Evolutionary conservation across 2,113 vertebrate species (phyloP), one percentile per base, ranked within the genome.

Genomic region (Paradisaea rubra): DNA sequence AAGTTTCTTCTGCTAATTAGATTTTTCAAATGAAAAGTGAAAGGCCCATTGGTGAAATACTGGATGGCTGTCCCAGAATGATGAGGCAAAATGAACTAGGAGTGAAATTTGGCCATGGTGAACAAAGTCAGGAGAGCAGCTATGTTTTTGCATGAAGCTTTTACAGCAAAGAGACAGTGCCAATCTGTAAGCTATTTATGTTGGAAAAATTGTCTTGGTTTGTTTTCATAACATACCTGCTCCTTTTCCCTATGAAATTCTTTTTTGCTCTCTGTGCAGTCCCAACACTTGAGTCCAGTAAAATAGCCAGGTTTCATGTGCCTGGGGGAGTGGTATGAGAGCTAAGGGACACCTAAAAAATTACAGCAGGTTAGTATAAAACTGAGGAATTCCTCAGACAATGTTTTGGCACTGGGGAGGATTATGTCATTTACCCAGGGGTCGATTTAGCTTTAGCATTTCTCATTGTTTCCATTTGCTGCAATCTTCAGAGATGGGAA

Each of bases 391-490:
- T 96, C 95, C 93, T 94, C 68, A 89, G 91, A 88, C 79, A 88
- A 44, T 3, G 0, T 93, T 95, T 83, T 95, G 94, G 93, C 91
- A 88, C 44, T 73, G 64, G 91, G 79, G 93, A 95, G 49, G n/a
- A 83, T 95, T 97, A 95, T 88, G 94, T 95, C 45, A 95, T 95
- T 94, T 93, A 93, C 85, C 74, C 89, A 81, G n/a, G 76, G 85
- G 68, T 80, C 1, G 12, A 91, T 86, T 95, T 78, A 93, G 76
- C 44, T 94, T 93, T 90, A 89, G 76, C 60, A 86, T 35, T 90
- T 90, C 25, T 93, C 89, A 88, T 93, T 95, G 95, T 97, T 96
- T 96, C 95, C 89, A 93, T 90, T 95, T 95, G 71, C 76, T 78
- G 72, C 69, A 91, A 49, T 93, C 82, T 88, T 95, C 89, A 81